Evolutionary conservation across 2,888 invertebrate genomes (phyloP).

Genomic region (Stenichneumon culpator): DNA sequence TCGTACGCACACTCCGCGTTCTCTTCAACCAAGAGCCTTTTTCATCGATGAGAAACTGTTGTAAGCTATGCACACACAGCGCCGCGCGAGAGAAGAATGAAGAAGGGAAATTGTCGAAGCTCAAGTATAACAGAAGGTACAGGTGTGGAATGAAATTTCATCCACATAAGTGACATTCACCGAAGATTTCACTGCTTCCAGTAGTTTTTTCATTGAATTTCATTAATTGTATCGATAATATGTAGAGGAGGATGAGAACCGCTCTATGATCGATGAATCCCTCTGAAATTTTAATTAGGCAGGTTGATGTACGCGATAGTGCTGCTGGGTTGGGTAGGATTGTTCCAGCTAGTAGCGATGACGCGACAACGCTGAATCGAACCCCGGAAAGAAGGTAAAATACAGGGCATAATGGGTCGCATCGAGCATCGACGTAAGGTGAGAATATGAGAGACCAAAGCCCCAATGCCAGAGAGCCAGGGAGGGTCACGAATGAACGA

Average conservation of each 20-base stretch:
- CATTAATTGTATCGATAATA: background rate
- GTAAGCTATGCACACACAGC: background rate
- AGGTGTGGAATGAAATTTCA: slow-evolving; percentile 3
- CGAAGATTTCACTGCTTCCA: too few relatives aligned
- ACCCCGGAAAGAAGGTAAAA: too few relatives aligned
- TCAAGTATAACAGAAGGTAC: background rate
- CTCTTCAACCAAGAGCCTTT: slow-evolving; percentile 8
- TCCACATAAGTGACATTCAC: background rate
- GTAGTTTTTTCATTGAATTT: background rate
- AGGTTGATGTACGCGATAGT: too few relatives aligned
- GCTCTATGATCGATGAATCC: too few relatives aligned
- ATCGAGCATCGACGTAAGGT: too few relatives aligned
- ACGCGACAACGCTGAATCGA: too few relatives aligned
- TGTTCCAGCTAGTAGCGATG: too few relatives aligned
- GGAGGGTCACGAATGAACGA: background rate
- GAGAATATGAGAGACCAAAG: too few relatives aligned
- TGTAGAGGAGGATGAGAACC: background rate
- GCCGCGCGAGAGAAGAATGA: slow-evolving; percentile 7
- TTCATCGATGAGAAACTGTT: slow-evolving; percentile 6
- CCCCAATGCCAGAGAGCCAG: too few relatives aligned
- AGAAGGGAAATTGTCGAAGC: background rate
- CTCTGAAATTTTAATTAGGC: too few relatives aligned
- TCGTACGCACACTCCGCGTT: slow-evolving; percentile 28
- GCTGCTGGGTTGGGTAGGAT: too few relatives aligned
- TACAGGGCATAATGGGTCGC: too few relatives aligned